Evolutionary conservation across 2,888 invertebrate genomes (phyloP).

Genomic region (Drosophila demipolita): DNA sequence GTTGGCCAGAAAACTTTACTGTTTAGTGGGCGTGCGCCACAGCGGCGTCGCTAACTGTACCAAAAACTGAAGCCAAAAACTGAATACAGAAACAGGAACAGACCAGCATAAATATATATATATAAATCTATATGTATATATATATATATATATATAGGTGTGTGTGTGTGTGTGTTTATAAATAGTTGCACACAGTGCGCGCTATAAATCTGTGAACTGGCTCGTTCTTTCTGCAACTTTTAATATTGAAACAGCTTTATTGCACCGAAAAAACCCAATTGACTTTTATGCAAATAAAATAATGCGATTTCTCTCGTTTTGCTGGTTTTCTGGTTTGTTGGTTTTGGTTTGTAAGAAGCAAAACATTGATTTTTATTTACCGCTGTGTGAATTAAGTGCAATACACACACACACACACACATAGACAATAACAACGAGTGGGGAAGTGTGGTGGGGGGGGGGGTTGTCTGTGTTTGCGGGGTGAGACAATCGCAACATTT

Average conservation of each 20-base stretch:
- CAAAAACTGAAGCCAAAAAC: slow-evolving; percentile 20
- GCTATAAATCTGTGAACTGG: slow-evolving; percentile 30
- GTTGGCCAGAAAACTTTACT: slow-evolving; percentile 57
- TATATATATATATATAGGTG: not conserved
- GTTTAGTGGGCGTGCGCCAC: slow-evolving; percentile 71
- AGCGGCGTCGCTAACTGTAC: slow-evolving; percentile 54
- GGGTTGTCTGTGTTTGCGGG: not conserved
- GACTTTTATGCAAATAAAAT: slow-evolving; percentile 78
- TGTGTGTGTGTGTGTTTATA: not conserved
- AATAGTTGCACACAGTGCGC: slow-evolving; percentile 12
- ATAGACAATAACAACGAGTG: slow-evolving; percentile 3
- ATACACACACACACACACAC: slow-evolving; percentile 13
- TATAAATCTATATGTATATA: not conserved
- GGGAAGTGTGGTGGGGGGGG: not conserved
- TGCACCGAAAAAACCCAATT: slow-evolving; percentile 67
- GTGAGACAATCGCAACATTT: slow-evolving; percentile 64
- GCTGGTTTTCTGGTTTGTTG: slow-evolving; percentile 13
- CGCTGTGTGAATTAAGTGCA: slow-evolving; percentile 68
- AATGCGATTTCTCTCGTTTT: slow-evolving; percentile 65
- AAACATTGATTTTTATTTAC: slow-evolving; percentile 77
- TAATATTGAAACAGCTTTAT: slow-evolving; percentile 64
- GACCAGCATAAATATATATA: slow-evolving; percentile 1
- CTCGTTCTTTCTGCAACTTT: slow-evolving; percentile 46
- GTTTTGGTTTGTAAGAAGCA: slow-evolving; percentile 37
- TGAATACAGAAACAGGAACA: slow-evolving; percentile 24